Evolutionary conservation across 2,888 invertebrate species (phyloP).

Genomic region (Pyrochroa serraticornis): DNA sequence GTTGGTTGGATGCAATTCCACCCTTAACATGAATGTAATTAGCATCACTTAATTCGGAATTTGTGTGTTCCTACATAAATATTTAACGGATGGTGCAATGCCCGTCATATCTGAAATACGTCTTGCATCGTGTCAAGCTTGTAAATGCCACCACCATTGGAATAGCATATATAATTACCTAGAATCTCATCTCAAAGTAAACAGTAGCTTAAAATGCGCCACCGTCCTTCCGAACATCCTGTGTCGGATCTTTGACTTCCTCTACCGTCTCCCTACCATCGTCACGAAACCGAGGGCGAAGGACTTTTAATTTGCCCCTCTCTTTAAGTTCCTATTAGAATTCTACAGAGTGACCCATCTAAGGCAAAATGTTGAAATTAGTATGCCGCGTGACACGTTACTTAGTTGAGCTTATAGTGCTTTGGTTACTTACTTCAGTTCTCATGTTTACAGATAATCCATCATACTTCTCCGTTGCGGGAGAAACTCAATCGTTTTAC

Average conservation of each 20-base stretch:
- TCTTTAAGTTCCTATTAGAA: constrained; percentile 29
- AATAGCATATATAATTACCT: constrained; percentile 39
- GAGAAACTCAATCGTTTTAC: constrained; percentile 41
- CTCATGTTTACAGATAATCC: constrained; percentile 69
- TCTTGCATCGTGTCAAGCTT: background rate
- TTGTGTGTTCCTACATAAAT: constrained; percentile 1
- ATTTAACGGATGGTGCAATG: constrained; percentile 7
- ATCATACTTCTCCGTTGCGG: constrained; percentile 74
- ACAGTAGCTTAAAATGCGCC: constrained; percentile 42
- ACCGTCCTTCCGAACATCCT: constrained; percentile 35
- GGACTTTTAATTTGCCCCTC: constrained; percentile 8
- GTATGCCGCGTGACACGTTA: constrained; percentile 35
- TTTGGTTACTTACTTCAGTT: constrained; percentile 12
- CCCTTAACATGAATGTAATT: background rate
- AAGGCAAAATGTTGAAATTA: constrained; percentile 34
- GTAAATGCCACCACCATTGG: constrained; percentile 18
- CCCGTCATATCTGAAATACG: constrained; percentile 5
- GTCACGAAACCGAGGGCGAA: constrained; percentile 9
- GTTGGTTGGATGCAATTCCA: background rate
- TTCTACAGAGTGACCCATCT: constrained; percentile 26
- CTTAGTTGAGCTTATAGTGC: constrained; percentile 5
- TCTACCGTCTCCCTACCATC: constrained; percentile 30
- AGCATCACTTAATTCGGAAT: background rate
- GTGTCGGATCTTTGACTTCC: constrained; percentile 44
- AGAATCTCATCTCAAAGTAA: constrained; percentile 31